Conservation (phyloP, 2,888 invertebrate species). For the Tetragonisca angustula region DNA sequence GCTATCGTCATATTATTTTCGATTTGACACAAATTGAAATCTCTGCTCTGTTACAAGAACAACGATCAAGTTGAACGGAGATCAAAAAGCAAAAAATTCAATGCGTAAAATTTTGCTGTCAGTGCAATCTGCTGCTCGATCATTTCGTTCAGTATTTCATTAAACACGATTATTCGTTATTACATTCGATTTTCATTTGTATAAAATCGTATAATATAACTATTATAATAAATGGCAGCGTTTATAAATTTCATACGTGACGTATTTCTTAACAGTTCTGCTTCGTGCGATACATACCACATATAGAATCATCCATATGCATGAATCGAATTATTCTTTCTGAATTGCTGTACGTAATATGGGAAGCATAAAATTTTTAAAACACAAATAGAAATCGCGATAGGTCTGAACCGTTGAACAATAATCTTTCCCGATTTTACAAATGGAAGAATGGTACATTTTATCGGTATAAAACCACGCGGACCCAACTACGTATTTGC, state of each 20-base stretch:
- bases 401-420: background rate
- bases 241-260: conserved; percentile 61
- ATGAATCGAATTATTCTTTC: background rate
- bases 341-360: background rate
- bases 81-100: background rate
- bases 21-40: background rate
- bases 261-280: background rate
- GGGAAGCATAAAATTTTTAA: background rate
- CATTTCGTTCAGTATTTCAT: background rate
- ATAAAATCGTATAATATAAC: conserved; percentile 41
- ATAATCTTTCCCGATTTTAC: background rate
- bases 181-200: background rate
- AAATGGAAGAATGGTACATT: background rate
- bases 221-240: conserved; percentile 74
- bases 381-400: background rate
- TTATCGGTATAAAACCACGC: background rate
- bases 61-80: background rate
- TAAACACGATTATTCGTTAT: background rate
- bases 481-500: background rate
- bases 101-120: background rate
- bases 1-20: background rate
- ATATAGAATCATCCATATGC: background rate
- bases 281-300: background rate
- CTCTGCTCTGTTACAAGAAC: background rate
- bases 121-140: background rate